Conservation (phyloP, 2,113 vertebrate genomes). For the Seriola dumerili region DNA sequence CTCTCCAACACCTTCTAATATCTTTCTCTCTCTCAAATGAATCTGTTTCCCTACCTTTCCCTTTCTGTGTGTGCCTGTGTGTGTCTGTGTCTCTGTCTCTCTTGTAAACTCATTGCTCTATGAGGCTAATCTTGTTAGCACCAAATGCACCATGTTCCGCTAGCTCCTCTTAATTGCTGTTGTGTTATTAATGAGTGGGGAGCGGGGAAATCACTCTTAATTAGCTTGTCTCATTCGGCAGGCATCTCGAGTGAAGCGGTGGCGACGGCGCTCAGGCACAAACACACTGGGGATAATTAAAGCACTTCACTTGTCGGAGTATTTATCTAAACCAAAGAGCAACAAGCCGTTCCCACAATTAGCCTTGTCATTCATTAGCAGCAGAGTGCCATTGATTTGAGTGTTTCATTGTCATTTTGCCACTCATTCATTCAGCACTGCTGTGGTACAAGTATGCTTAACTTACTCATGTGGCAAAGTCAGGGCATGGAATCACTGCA, state of each 20-base stretch:
- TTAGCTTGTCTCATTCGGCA: conserved; percentile 97
- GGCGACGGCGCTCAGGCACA: conserved; percentile 81
- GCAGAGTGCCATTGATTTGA: conserved; percentile 77
- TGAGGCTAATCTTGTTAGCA: conserved; percentile 87
- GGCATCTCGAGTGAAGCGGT: conserved; percentile 76
- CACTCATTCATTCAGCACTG: conserved; percentile 46
- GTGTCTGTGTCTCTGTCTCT: conserved; percentile 32
- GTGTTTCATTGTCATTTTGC: conserved; percentile 74
- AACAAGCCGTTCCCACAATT: conserved; percentile 87
- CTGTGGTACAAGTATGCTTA: conserved; percentile 42
- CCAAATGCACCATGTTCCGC: conserved; percentile 88
- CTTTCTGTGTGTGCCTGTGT: conserved; percentile 18
- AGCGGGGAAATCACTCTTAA: conserved; percentile 96
- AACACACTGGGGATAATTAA: conserved; percentile 97
- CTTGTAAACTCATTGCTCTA: conserved; percentile 84
- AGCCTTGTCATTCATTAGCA: conserved; percentile 83
- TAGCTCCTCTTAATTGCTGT: conserved; percentile 97
- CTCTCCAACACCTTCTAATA: conserved; percentile 53
- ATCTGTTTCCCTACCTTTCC: conserved; percentile 22
- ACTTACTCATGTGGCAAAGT: conserved; percentile 21
- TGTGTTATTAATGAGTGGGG: conserved; percentile 98
- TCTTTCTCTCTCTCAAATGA: conserved; percentile 42
- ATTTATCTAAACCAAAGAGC: conserved; percentile 95
- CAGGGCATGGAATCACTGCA: conserved; percentile 8
- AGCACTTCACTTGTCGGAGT: conserved; percentile 95